Evolutionary conservation across 2,888 invertebrate species (phyloP).

Genomic region (Nemotelus pantherinus): DNA sequence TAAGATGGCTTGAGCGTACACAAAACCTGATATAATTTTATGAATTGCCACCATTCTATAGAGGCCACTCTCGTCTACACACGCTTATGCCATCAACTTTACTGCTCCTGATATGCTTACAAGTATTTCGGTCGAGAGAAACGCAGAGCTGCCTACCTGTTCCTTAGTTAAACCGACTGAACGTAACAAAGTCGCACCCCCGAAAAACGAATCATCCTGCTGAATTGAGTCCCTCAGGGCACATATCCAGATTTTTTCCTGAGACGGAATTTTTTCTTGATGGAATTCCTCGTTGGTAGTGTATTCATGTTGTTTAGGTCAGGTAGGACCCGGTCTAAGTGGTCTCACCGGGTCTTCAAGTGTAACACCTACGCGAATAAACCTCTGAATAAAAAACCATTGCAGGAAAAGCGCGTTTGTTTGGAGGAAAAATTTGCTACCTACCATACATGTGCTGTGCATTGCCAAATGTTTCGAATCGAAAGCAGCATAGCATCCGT

Average conservation of each 20-base stretch:
- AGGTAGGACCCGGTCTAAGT: slow-evolving; percentile 1
- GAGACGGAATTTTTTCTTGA: slow-evolving; percentile 1
- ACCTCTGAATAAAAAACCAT: background rate
- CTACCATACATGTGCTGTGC: no score
- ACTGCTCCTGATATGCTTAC: background rate
- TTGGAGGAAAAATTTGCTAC: no score
- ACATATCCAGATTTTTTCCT: background rate
- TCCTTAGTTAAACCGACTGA: background rate
- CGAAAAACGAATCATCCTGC: slow-evolving; percentile 1
- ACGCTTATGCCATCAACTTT: background rate
- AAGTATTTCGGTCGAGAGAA: background rate
- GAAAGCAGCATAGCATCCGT: no score
- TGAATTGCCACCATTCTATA: background rate
- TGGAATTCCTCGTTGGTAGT: background rate
- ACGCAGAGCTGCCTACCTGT: no score
- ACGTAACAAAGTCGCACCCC: background rate
- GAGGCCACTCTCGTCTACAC: background rate
- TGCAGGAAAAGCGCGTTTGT: no score
- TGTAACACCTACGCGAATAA: background rate
- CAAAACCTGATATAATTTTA: background rate
- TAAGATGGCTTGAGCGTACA: background rate
- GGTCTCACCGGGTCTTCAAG: slow-evolving; percentile 22
- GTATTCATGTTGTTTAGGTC: no score
- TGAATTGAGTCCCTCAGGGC: background rate
- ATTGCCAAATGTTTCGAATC: no score